Evolutionary conservation across 1,140 invertebrate genomes (phyloP).

Genomic region (Penaeus chinensis): DNA sequence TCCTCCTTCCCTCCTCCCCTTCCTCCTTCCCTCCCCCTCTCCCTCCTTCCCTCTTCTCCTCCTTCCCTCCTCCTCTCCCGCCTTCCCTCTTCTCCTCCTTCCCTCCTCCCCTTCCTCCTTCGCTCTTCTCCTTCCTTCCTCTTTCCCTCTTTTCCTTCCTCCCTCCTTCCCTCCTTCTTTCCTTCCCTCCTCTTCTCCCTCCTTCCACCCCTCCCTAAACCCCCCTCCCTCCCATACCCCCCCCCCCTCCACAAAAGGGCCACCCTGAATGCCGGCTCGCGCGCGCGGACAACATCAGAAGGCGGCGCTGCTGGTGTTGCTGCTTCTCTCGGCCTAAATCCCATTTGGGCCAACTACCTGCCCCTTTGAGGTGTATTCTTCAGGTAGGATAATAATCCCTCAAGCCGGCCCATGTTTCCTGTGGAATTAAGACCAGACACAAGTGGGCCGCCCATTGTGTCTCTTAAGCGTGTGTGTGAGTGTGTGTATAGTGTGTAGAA

Average conservation of each 20-base stretch:
- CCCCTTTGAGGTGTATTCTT: slow-evolving; percentile 40
- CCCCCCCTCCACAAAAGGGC: too few species aligned
- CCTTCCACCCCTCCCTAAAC: background rate
- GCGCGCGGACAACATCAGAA: slow-evolving; percentile 1
- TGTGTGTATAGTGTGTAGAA: background rate
- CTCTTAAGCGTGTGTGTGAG: too few species aligned
- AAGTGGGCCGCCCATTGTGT: slow-evolving; percentile 29
- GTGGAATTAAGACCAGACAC: background rate
- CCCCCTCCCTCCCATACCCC: too few species aligned
- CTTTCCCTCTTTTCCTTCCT: too few species aligned
- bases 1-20: background rate
- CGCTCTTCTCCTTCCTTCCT: too few species aligned
- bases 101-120: too few species aligned
- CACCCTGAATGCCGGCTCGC: too few species aligned
- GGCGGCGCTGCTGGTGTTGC: background rate
- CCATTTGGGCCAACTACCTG: slow-evolving; percentile 54
- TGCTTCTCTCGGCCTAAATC: slow-evolving; percentile 41
- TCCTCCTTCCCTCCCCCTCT: background rate
- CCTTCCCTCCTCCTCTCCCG: too few species aligned
- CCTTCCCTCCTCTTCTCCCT: background rate
- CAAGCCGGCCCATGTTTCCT: slow-evolving; percentile 20
- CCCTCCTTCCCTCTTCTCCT: background rate
- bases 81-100: too few species aligned
- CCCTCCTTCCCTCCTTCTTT: too few species aligned
- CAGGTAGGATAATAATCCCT: slow-evolving; percentile 49